Base-by-base conservation (phyloP, 2,113 vertebrate species). In the Pedetes capensis region DNA sequence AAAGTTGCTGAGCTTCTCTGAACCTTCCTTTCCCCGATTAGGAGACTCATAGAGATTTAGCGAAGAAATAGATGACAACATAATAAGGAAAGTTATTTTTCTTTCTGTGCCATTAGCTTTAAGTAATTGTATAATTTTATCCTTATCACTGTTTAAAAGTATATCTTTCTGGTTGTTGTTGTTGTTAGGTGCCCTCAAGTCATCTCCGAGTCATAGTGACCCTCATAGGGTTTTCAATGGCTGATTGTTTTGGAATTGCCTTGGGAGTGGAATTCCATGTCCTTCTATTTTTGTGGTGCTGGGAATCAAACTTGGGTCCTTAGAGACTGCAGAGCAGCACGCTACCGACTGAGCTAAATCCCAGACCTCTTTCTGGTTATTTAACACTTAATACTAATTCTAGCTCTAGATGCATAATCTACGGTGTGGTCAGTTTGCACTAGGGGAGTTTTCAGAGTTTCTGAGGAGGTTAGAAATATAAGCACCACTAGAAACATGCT, bases 41-140 rank as follows among this genome's bases (percentile, higher is more conserved):
- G 32, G 75, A 47, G 25, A 87, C 75, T 95, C 63, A 47, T 51
- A 72, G 94, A 76, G 14, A 85, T 76, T 85, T 84, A 71, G 13
- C 69, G 51, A 57, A 75, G 49, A 25, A 47, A 83, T 64, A 61
- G 61, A n/a, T 81, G 59, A 66, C 8, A 93, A 81, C 71, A 82
- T 42, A 68, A 69, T 51, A 8, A 51, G 32, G 14, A 79, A 69
- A 57, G 20, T 69, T 89, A 39, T 64, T 89, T 80, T 81, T 6
- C 6, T 86, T 84, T 89, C 63, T 92, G 66, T 25, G 16, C 86
- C 78, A 18, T 55, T 92, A 27, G 32, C 64, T 76, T 64, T 74
- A 91, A 90, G 64, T 14, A 96, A 47, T 68, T 68, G 4, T 86
- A 42, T 87, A 79, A 79, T 92, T 89, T 71, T 39, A 81, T 87